phyloP scores from a whole-genome alignment of 2,797 vertebrate species.

The Phrynocephalus forsythii region DNA sequence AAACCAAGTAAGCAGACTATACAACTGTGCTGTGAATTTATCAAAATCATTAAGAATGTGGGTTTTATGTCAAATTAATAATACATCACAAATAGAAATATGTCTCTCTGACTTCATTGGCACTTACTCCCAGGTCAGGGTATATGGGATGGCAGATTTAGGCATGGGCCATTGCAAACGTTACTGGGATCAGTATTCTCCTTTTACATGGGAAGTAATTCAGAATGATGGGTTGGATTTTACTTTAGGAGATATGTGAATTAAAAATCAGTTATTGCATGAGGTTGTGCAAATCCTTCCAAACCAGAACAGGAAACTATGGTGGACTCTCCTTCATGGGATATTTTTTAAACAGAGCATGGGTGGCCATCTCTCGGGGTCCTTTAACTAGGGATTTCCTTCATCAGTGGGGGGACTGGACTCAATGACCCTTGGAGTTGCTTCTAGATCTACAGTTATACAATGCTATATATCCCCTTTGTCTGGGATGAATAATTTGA shows the following conservation, averaged over 20 bases:
- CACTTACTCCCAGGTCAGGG: not conserved
- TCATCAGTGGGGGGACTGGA: too few species aligned
- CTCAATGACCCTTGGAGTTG: too few species aligned
- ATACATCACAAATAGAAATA: not conserved
- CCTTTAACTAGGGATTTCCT: too few species aligned
- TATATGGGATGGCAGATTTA: not conserved
- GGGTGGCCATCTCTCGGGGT: too few species aligned
- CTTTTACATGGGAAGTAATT: not conserved
- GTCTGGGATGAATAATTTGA: slow-evolving; percentile 10
- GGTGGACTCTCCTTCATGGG: too few species aligned
- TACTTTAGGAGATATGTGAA: not conserved
- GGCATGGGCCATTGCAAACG: slow-evolving; percentile 11
- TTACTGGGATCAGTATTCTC: not conserved
- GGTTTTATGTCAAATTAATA: not conserved
- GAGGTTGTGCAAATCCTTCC: not conserved
- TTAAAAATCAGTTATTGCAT: not conserved
- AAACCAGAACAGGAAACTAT: slow-evolving; percentile 1
- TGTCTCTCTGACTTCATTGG: not conserved
- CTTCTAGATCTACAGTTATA: too few species aligned
- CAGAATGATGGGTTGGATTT: not conserved
- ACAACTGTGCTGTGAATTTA: not conserved
- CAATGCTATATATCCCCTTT: too few species aligned
- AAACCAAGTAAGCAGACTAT: not conserved
- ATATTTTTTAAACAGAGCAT: too few species aligned
- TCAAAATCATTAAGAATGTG: slow-evolving; percentile 12